Evolutionary conservation across 2,113 vertebrate species (phyloP).

Genomic region (Laticauda laticaudata): DNA sequence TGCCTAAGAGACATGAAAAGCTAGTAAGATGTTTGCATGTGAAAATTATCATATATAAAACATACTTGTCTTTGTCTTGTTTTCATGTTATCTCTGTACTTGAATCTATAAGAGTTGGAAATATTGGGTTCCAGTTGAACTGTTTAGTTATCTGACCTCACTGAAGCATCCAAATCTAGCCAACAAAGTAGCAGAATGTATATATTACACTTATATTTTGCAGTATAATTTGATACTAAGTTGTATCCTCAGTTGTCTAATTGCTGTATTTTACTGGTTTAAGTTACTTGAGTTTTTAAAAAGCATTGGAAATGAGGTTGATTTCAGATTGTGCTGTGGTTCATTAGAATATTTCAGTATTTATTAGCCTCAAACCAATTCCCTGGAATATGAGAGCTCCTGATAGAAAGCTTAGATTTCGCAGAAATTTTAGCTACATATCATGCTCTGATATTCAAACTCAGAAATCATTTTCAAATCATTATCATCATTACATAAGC

Average conservation of each 20-base stretch:
- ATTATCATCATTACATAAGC: not conserved
- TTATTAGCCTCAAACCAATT: not conserved
- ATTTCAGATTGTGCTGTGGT: not conserved
- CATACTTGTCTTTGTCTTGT: not conserved
- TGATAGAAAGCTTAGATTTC: not conserved
- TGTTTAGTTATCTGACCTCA: not conserved
- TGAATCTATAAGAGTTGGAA: not conserved
- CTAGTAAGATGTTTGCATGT: not conserved
- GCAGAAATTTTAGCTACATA: not conserved
- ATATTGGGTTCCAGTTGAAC: not conserved
- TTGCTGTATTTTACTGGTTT: not conserved
- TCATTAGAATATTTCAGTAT: not conserved
- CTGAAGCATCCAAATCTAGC: not conserved
- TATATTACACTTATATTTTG: not conserved
- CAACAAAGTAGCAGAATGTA: not conserved
- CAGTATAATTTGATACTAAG: not conserved
- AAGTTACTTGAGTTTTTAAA: not conserved
- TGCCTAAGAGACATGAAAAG: not conserved
- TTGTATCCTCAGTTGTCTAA: not conserved
- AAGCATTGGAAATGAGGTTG: not conserved
- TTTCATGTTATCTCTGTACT: not conserved
- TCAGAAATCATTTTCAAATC: not conserved
- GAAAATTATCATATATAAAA: not conserved
- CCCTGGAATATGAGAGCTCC: not conserved
- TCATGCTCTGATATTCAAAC: not conserved